Evolutionary conservation across 2,888 invertebrate species (phyloP).

Genomic region (Ecliptopera silaceata): DNA sequence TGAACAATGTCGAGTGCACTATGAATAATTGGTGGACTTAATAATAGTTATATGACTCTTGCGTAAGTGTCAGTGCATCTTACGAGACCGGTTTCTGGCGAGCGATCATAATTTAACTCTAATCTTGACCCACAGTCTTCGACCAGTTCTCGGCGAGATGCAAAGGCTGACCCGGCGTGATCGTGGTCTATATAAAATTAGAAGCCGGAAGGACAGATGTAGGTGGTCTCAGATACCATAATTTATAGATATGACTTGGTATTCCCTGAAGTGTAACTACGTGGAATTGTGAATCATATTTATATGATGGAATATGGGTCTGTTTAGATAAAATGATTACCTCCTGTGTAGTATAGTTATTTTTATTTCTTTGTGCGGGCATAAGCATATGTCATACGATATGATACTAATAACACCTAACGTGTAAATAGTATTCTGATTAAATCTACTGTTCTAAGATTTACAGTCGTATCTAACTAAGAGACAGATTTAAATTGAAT

Average conservation of each 20-base stretch:
- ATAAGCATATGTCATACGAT: too few relatives aligned
- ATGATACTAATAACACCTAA: not conserved
- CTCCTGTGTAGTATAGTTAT: too few relatives aligned
- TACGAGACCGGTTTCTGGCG: constrained; percentile 63
- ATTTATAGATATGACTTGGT: constrained; percentile 3
- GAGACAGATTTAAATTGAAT: too few relatives aligned
- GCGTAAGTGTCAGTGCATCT: constrained; percentile 63
- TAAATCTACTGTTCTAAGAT: too few relatives aligned
- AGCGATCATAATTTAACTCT: constrained; percentile 66
- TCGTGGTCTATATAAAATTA: constrained; percentile 50
- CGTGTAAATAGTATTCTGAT: not conserved
- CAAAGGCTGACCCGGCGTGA: constrained; percentile 50
- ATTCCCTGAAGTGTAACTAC: constrained; percentile 6
- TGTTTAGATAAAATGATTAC: too few relatives aligned
- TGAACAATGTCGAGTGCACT: constrained; percentile 26
- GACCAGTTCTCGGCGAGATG: constrained; percentile 58
- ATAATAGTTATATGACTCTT: constrained; percentile 48
- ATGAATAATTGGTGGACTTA: constrained; percentile 40
- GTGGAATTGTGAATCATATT: constrained; percentile 19
- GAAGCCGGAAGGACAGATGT: constrained; percentile 55
- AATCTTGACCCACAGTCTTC: constrained; percentile 75
- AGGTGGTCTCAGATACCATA: constrained; percentile 42
- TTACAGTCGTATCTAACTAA: too few relatives aligned
- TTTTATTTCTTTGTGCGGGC: too few relatives aligned
- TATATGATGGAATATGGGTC: not conserved